Conservation (phyloP, 2,888 invertebrate species). For the Sinelater perroti region DNA sequence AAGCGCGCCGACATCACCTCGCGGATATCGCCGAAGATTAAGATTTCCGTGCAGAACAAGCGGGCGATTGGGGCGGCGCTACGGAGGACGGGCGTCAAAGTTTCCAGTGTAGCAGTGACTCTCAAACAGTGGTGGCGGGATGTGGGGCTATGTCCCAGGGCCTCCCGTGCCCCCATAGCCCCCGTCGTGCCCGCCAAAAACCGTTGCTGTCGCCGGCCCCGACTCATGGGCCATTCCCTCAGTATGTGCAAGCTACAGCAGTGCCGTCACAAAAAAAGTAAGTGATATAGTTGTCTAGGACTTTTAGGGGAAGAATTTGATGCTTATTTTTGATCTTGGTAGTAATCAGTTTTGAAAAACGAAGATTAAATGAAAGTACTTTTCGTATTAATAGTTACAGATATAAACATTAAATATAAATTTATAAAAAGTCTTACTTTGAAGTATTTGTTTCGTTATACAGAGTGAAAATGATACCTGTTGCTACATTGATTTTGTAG, state of each 20-base stretch:
- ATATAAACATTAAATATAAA: no score
- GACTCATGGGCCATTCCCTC: constrained; percentile 81
- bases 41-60: constrained; percentile 41
- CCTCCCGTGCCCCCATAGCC: constrained; percentile 55
- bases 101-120: constrained; percentile 60
- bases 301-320: no score
- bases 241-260: constrained; percentile 84
- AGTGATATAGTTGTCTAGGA: no score
- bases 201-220: constrained; percentile 48
- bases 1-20: constrained; percentile 26
- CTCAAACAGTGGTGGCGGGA: constrained; percentile 63
- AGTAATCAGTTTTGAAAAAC: no score
- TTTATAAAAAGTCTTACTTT: no score
- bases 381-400: no score
- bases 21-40: constrained; percentile 36
- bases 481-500: no score
- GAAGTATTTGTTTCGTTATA: no score
- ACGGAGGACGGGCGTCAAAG: constrained; percentile 52
- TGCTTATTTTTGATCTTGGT: no score
- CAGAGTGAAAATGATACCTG: no score
- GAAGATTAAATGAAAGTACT: no score
- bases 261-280: constrained; percentile 80
- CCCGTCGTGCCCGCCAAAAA: constrained; percentile 47
- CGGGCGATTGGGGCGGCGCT: constrained; percentile 42
- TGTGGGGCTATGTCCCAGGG: constrained; percentile 62